Percentiles rank a stretch among this genome's conserved stretches.
Evolutionary conservation across 2,888 invertebrate species (phyloP).

Genomic region (Melipona beecheii): DNA sequence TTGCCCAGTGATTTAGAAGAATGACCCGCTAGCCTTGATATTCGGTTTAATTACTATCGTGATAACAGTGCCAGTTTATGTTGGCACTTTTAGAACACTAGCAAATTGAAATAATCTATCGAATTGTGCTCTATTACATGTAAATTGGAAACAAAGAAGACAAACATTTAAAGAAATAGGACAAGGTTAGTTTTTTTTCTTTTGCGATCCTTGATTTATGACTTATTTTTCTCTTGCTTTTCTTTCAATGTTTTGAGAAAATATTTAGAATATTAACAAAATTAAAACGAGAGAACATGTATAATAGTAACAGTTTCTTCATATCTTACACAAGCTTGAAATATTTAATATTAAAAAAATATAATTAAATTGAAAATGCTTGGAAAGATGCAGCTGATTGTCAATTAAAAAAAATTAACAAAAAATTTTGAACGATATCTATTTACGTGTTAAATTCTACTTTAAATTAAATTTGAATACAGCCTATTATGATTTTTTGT

Average conservation of each 20-base stretch:
- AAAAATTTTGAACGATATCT: neutral
- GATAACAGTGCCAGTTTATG: constrained; percentile 9
- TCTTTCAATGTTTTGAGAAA: neutral
- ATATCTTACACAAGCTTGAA: neutral
- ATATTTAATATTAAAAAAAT: neutral
- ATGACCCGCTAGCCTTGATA: constrained; percentile 15
- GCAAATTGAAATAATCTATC: constrained; percentile 19
- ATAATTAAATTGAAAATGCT: neutral
- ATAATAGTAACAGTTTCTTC: neutral
- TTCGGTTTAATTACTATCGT: constrained; percentile 31
- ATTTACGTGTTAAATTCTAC: neutral
- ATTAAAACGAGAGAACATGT: neutral
- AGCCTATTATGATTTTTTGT: too few species aligned
- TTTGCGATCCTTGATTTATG: neutral
- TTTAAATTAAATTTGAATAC: neutral
- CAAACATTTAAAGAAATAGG: too few species aligned
- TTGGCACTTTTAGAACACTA: neutral
- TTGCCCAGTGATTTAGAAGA: constrained; percentile 27
- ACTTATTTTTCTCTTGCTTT: neutral
- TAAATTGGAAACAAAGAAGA: neutral
- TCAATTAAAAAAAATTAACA: neutral
- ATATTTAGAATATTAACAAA: neutral
- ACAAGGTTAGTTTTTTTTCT: too few species aligned
- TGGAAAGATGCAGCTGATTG: neutral
- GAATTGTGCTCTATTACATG: neutral